Evolutionary conservation across 2,797 vertebrate species (phyloP), one percentile per base, ranked within the genome.

Genomic region (Dermochelys coriacea): DNA sequence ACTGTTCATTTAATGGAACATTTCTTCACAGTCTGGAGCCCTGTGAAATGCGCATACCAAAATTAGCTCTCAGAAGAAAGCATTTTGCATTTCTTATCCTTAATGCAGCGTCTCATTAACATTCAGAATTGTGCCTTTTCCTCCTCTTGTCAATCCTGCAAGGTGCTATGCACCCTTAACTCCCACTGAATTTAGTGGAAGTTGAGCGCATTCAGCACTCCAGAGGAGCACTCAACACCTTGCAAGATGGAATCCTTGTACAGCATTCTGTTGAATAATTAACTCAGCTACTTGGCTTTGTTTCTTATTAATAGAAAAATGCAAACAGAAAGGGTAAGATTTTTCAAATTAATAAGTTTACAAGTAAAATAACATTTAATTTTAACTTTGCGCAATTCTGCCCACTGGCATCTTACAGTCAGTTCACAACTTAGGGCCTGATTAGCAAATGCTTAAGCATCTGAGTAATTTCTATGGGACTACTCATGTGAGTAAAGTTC

Each of bases 21-120:
- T 93, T 96, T 95, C 54, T 97, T 96, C 45, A 88, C 74, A 95
- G 90, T 95, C 86, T 95, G 77, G 96, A 96, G 68, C 77, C 82
- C 89, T 49, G 85, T 61, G 45, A 91, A 95, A 93, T 84, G 86
- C 91, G 95, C 75, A 19, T 59, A 96, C 92, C 45, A 93, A 84
- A 37, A 94, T 91, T 82, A 95, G 25, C 47, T 95, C 93, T 95
- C 93, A 96, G 90, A 95, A 93, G 45, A 95, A 93, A 91, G 83
- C n/a, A 27, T 51, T 91, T 92, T 94, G 18, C 83, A 86, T 91
- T 90, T 95, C 59, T 95, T 84, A 95, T 77, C 8, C 75, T 85
- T 92, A 92, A 25, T 16, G 25, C 79, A 79, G 93, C 45, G 84
- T 86, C 19, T 93, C 89, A 96, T 74, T 47, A 94, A n/a, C n/a